Evolutionary conservation across 2,797 vertebrate genomes (phyloP), one percentile per base, ranked within the genome.

Genomic region (Dendrocincla tyrannina): DNA sequence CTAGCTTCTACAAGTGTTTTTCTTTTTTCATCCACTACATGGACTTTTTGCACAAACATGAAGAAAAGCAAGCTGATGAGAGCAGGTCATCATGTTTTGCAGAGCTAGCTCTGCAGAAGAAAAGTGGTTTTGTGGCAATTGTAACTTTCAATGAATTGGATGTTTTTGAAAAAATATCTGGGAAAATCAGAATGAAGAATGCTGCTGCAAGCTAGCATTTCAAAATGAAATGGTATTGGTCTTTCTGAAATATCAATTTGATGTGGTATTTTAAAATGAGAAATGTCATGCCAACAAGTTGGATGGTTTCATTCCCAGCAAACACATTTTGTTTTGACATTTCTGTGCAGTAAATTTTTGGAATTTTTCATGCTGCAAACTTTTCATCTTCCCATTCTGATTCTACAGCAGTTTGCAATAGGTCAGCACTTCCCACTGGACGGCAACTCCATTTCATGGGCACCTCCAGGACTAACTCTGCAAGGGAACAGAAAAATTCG

Each of bases 231-330:
- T 32, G 28, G 27, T 63, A 50, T 55, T 47, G 62, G 63, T 90
- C 86, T 77, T 92, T 58, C 70, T 67, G 75, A 95, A 93, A 73
- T 84, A 94, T 13, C 69, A 76, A 4, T 85, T 82, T 87, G 84
- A 73, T 88, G 70, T 85, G 86, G 41, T 90, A 84, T 88, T 95
- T 91, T 81, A 85, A 89, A 95, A 89, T 84, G 58, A 88, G 79
- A 91, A 89, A 68, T 93, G 89, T 63, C 68, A 52, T 37, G 55
- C 74, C 93, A 89, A 2, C 49, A 67, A 53, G 87, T 91, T 80
- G 82, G 67, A 70, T 80, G 85, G 85, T 88, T 94, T 91, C 66
- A 70, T 87, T 96, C 70, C 67, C 62, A 67, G 78, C 67, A 70
- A 82, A 76, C 35, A 37, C 50, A 49, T 93, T 94, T 72, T 79